A percentile compares a stretch with the other conserved stretches of the same genome.
Evolutionary conservation across 2,797 vertebrate species (phyloP).

Genomic region (Cynopterus sphinx): DNA sequence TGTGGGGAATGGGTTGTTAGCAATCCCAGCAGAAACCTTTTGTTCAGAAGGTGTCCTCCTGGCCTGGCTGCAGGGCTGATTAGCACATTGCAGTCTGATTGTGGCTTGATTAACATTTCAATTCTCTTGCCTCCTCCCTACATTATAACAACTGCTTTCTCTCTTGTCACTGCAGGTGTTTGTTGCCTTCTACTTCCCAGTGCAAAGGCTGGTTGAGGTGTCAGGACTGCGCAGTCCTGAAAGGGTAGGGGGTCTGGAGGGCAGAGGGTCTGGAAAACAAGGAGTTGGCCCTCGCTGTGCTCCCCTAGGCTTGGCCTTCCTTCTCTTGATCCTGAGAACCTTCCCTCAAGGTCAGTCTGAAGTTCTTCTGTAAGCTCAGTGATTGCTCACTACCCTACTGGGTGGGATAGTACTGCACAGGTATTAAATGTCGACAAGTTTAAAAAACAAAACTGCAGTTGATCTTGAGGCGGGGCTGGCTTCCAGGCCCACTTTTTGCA

Average conservation of each 20-base stretch:
- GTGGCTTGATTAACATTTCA: too few species aligned
- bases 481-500: conserved; percentile 77
- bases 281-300: conserved; percentile 75
- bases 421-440: conserved; percentile 80
- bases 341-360: background rate
- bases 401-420: conserved; percentile 76
- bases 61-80: too few species aligned
- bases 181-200: conserved; percentile 83
- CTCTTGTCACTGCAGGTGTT: conserved; percentile 54
- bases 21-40: too few species aligned
- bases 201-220: conserved; percentile 73
- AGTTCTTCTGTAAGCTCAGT: background rate
- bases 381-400: background rate
- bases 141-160: background rate
- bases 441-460: conserved; percentile 68
- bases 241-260: conserved; percentile 61
- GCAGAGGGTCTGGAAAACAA: conserved; percentile 77
- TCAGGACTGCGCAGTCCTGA: conserved; percentile 32
- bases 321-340: background rate
- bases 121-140: too few species aligned
- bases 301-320: conserved; percentile 25
- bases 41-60: too few species aligned
- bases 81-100: too few species aligned
- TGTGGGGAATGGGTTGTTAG: too few species aligned
- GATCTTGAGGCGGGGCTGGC: background rate